phyloP scores from a whole-genome alignment of 2,888 invertebrate species.

The Beris chalybata region DNA sequence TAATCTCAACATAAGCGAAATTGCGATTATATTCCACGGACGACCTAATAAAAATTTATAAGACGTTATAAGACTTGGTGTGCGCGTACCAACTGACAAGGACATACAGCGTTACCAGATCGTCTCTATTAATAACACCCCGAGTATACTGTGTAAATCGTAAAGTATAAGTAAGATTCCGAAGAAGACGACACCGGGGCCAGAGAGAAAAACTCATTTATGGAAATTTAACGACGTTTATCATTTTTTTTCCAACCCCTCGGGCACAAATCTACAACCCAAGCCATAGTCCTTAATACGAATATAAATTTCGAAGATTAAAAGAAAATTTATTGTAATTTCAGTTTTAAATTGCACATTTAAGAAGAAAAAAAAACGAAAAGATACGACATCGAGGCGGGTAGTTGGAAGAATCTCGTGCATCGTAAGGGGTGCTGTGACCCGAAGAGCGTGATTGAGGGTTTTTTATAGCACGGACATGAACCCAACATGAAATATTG shows the following conservation, averaged over 20 bases:
- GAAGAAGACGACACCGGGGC: too few relatives aligned
- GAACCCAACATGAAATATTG: too few relatives aligned
- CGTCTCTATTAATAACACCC: background rate
- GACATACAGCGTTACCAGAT: conserved; percentile 29
- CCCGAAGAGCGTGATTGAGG: too few relatives aligned
- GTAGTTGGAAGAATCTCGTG: background rate
- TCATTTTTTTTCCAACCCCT: conserved; percentile 34
- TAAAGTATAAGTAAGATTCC: too few relatives aligned
- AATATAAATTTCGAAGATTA: conserved; percentile 40
- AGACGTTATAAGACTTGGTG: conserved; percentile 31
- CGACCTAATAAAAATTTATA: conserved; percentile 36
- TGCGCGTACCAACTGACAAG: conserved; percentile 19
- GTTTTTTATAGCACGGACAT: too few relatives aligned
- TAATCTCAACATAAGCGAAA: conserved; percentile 39
- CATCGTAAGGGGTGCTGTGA: background rate
- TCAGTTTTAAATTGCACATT: conserved; percentile 41
- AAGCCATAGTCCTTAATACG: conserved; percentile 35
- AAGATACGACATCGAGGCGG: conserved; percentile 31
- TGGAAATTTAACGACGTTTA: conserved; percentile 41
- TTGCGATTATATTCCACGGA: conserved; percentile 20
- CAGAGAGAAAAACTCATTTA: conserved; percentile 38
- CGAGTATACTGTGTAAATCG: too few relatives aligned
- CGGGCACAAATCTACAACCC: conserved; percentile 24
- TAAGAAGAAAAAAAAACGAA: background rate
- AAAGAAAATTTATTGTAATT: conserved; percentile 41